Conservation (phyloP, 2,888 invertebrate species). For the Sclerodermus sp. region DNA sequence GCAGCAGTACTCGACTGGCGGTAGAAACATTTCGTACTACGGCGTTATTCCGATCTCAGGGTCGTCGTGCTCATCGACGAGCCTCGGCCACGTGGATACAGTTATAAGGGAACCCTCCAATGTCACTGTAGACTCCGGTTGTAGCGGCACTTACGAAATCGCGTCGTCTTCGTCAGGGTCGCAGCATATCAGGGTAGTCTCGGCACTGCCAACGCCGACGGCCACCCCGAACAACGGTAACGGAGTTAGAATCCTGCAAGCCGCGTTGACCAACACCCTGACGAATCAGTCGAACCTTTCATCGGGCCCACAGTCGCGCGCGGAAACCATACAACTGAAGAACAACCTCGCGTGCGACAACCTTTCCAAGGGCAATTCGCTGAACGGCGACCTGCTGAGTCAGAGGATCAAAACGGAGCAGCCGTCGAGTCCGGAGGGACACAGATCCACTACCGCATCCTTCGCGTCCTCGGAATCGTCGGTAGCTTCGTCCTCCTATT, state of each 20-base stretch:
- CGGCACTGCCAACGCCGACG: conserved; percentile 31
- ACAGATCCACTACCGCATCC: conserved; percentile 20
- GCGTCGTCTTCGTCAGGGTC: too few relatives aligned
- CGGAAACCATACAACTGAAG: too few relatives aligned
- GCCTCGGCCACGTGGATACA: conserved; percentile 41
- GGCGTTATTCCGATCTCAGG: conserved; percentile 25
- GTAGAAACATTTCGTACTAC: conserved; percentile 18
- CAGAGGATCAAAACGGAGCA: conserved; percentile 45
- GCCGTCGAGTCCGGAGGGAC: conserved; percentile 22
- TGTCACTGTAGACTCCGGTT: background rate
- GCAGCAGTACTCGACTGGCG: conserved; percentile 12
- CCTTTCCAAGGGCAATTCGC: conserved; percentile 34
- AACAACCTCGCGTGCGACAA: too few relatives aligned
- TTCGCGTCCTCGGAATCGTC: conserved; percentile 18
- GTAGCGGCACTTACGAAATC: conserved; percentile 20
- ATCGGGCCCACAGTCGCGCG: too few relatives aligned
- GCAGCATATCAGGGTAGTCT: conserved; percentile 25
- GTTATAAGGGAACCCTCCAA: conserved; percentile 27
- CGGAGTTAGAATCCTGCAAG: too few relatives aligned
- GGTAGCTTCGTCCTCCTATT: conserved; percentile 12
- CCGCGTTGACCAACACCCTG: conserved; percentile 6
- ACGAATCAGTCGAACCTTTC: background rate
- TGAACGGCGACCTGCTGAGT: conserved; percentile 42
- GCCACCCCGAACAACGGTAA: conserved; percentile 7
- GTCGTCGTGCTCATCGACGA: conserved; percentile 28